Evolutionary conservation across 2,888 invertebrate genomes (phyloP), one percentile per base, ranked within the genome.

Genomic region (Eilema depressum): DNA sequence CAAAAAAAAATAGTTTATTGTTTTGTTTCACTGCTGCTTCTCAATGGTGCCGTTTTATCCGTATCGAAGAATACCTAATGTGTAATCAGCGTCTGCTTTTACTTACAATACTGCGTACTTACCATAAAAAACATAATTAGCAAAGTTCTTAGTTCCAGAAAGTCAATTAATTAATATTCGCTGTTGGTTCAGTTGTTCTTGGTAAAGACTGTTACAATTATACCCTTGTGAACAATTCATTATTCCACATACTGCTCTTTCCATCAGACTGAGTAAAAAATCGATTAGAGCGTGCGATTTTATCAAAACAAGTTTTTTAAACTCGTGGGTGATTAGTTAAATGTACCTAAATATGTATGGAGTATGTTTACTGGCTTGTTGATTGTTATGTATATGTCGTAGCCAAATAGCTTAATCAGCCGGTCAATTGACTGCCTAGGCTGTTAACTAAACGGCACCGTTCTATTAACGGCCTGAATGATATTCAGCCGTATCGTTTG

Each of bases 221-320:
- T 68, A 68, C 67, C 77, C 71, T 74, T 76, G 76, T 75, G 70
- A 73, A 76, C 74, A 74, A 70, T 74, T 77, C 71, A 63, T 76
- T 64, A 66, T 78, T 74, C 73, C 72, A 76, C 62, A 72, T 74
- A 75, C 62, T 25, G 28, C 41, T 59, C 41, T 71, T 69, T 70
- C 66, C 64, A 59, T 69, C 71, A 75, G 63, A 41, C 66, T 69
- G 70, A 68, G 63, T 73, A 76, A 78, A 75, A 79, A 80, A 74
- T 53, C 23, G 72, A 80, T 78, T 72, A 70, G 60, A 73, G 25
- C 57, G 67, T 72, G 61, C 64, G n/a, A 72, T 80, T 79, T 75
- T 72, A 73, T 69, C 66, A 76, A 80, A 80, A 69, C 59, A 63
- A 41, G 57, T 69, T 78, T 68, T 71, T 60, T 65, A 63, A 47